Percentiles rank a stretch among this genome's conserved stretches.
phyloP scores from a whole-genome alignment of 2,113 vertebrate species.

The Merops nubicus region DNA sequence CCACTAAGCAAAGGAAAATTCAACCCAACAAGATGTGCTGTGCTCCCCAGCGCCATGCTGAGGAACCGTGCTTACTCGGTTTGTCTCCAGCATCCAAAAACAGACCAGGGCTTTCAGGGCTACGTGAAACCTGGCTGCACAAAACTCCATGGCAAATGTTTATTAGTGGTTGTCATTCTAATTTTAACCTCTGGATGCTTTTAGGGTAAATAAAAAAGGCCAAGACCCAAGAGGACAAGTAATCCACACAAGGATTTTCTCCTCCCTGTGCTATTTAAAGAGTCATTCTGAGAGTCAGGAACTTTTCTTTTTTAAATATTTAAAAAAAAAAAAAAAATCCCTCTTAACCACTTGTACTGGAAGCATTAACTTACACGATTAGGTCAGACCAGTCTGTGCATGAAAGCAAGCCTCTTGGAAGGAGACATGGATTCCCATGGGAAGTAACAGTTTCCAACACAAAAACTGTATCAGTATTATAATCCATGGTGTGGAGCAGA shows the following conservation, averaged over 20 bases:
- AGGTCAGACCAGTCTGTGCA: accelerated
- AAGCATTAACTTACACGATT: not conserved
- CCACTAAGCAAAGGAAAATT: not conserved
- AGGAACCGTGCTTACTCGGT: not conserved
- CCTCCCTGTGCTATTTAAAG: not conserved
- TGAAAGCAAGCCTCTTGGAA: not conserved
- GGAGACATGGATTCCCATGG: not conserved
- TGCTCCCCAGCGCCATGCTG: not conserved
- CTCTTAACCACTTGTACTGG: not conserved
- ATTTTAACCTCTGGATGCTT: not conserved
- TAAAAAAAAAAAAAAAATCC: no score
- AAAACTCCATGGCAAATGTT: not conserved
- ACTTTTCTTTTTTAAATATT: not conserved
- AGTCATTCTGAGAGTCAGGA: not conserved
- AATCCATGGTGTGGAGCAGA: not conserved
- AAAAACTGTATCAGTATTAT: not conserved
- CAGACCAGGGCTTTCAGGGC: not conserved
- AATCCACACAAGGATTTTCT: not conserved
- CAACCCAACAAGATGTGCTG: not conserved
- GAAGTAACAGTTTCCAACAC: not conserved
- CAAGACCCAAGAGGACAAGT: not conserved
- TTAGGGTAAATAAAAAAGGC: not conserved
- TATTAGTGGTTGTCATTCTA: not conserved
- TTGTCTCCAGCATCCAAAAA: not conserved
- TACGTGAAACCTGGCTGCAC: not conserved